Conservation (phyloP, 35 echinoderm and acorn worm genomes). For the Hemicentrotus pulcherrimus region DNA sequence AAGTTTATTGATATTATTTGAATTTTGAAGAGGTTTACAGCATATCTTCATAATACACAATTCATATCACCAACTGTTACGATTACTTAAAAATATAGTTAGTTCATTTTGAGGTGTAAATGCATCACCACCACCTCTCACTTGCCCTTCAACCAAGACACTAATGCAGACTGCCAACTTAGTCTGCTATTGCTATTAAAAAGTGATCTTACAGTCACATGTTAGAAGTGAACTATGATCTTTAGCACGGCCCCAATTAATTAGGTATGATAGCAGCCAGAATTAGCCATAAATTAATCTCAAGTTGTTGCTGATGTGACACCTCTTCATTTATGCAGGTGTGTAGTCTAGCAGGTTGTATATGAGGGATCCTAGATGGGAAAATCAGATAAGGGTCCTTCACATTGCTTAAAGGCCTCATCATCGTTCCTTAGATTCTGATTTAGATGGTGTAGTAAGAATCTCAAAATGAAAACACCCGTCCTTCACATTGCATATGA, state of each 20-base stretch:
- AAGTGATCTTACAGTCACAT: not conserved
- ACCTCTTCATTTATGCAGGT: not conserved
- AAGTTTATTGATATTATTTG: not conserved
- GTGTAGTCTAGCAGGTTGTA: not conserved
- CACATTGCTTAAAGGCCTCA: not conserved
- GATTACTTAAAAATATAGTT: too few relatives aligned
- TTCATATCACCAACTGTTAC: too few relatives aligned
- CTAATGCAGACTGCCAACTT: not conserved
- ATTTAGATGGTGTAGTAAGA: too few relatives aligned
- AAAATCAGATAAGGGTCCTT: not conserved
- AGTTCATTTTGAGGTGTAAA: too few relatives aligned
- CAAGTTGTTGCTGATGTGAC: not conserved
- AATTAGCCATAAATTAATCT: not conserved
- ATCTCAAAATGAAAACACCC: too few relatives aligned
- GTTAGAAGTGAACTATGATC: not conserved
- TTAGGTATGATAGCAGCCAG: not conserved
- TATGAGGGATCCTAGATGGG: not conserved
- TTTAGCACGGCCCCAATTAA: not conserved
- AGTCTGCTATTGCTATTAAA: not conserved
- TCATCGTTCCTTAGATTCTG: not conserved
- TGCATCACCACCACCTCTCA: too few relatives aligned
- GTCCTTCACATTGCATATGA: too few relatives aligned
- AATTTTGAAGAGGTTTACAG: not conserved
- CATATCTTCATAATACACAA: too few relatives aligned
- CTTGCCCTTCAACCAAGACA: too few relatives aligned